Evolutionary conservation across 2,797 vertebrate genomes (phyloP).

Genomic region (Clarias pachynema): DNA sequence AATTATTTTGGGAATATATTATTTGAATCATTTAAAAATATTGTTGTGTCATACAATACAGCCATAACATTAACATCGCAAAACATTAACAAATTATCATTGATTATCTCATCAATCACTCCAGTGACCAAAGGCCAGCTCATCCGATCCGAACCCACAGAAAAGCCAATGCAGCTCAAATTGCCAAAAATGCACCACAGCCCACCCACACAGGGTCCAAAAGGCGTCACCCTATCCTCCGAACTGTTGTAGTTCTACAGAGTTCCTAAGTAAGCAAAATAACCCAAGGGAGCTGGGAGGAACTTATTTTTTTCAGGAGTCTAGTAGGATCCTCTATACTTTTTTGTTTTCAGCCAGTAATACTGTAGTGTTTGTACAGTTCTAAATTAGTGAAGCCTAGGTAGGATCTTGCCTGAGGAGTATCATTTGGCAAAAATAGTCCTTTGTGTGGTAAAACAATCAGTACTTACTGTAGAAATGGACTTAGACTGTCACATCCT

Average conservation of each 20-base stretch:
- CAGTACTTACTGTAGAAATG: not conserved
- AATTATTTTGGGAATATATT: not conserved
- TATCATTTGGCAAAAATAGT: not conserved
- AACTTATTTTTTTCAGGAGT: not conserved
- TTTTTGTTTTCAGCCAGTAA: not conserved
- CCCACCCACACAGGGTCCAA: no score
- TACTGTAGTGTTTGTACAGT: not conserved
- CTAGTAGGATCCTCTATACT: not conserved
- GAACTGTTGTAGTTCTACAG: not conserved
- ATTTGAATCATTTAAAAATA: not conserved
- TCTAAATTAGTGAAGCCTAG: constrained; percentile 2
- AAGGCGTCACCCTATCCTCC: no score
- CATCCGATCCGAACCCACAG: no score
- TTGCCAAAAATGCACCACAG: no score
- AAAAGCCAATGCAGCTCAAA: no score
- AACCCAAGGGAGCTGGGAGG: not conserved
- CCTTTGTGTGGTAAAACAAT: not conserved
- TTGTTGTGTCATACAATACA: not conserved
- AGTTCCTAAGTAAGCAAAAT: not conserved
- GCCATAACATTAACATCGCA: not conserved
- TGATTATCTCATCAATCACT: no score
- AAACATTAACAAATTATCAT: no score
- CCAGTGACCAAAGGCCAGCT: no score
- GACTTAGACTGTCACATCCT: constrained; percentile 1
- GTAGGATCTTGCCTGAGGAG: not conserved